Evolutionary conservation across 2,113 vertebrate genomes (phyloP).

Genomic region (Nesoenas mayeri): DNA sequence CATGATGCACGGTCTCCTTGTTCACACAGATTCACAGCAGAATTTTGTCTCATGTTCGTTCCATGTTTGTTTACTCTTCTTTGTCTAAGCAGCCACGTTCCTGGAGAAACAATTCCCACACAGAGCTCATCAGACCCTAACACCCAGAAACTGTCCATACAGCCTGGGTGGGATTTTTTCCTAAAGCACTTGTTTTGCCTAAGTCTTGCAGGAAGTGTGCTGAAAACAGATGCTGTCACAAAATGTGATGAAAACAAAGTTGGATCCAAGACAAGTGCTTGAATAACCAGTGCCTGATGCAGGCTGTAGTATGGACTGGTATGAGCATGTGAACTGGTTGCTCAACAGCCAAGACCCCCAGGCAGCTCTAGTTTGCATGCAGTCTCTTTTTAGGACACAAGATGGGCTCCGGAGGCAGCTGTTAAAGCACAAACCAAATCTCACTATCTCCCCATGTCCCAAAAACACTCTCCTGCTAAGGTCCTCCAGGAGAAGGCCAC

Average conservation of each 20-base stretch:
- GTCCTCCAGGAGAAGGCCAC: background rate
- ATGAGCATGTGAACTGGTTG: background rate
- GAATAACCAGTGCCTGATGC: background rate
- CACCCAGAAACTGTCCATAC: background rate
- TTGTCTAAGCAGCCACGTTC: background rate
- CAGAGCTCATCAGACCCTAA: background rate
- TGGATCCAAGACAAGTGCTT: background rate
- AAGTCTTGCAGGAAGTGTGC: fast-evolving
- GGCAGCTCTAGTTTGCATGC: background rate
- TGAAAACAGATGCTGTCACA: background rate
- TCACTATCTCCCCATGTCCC: background rate
- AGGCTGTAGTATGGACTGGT: too few species aligned
- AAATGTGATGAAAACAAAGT: background rate
- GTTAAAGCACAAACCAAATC: background rate
- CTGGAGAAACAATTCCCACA: background rate
- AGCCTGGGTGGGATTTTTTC: background rate
- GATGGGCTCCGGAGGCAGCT: background rate
- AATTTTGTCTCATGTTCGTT: background rate
- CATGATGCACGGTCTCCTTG: background rate
- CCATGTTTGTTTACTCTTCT: background rate
- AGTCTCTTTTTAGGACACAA: background rate
- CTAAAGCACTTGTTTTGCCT: background rate
- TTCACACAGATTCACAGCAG: background rate
- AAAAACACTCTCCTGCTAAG: background rate
- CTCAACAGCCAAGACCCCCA: background rate